phyloP scores from a whole-genome alignment of 2,888 invertebrate species.

The Ennomos erosarius region DNA sequence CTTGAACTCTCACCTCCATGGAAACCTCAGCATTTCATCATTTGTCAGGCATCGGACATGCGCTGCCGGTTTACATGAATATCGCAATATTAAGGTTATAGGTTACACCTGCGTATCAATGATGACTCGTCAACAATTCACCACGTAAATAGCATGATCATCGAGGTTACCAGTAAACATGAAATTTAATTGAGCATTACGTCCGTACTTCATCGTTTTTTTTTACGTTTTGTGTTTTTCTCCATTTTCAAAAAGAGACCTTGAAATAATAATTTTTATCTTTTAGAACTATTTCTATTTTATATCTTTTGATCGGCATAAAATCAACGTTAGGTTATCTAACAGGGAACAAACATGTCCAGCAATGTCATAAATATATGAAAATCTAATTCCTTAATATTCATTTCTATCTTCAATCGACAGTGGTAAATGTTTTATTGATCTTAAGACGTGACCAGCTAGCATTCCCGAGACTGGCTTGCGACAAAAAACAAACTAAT shows the following conservation, averaged over 20 bases:
- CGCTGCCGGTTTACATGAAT: conserved; percentile 58
- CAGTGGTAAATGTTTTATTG: conserved; percentile 50
- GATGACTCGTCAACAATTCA: conserved; percentile 17
- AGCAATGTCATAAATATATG: conserved; percentile 16
- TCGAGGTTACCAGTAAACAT: too few species aligned
- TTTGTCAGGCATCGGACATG: conserved; percentile 61
- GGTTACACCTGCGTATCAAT: conserved; percentile 47
- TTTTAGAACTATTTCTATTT: conserved; percentile 2
- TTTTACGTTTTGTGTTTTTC: too few species aligned
- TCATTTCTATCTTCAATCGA: conserved; percentile 34
- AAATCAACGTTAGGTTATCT: conserved; percentile 20
- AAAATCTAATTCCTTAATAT: conserved; percentile 27
- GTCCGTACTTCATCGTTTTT: too few species aligned
- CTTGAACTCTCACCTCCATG: conserved; percentile 57
- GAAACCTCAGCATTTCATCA: conserved; percentile 58
- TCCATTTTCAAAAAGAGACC: too few species aligned
- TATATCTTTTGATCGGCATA: conserved; percentile 1
- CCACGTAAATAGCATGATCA: background rate
- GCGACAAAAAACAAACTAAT: conserved; percentile 80
- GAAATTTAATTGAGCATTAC: too few species aligned
- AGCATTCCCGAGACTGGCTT: conserved; percentile 52
- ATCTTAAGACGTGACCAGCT: conserved; percentile 64
- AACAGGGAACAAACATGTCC: conserved; percentile 9
- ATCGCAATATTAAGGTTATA: conserved; percentile 46
- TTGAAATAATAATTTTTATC: too few species aligned